Evolutionary conservation across 1,140 invertebrate species (phyloP), one percentile per base, ranked within the genome.

Genomic region (Hesperophylax magnus): DNA sequence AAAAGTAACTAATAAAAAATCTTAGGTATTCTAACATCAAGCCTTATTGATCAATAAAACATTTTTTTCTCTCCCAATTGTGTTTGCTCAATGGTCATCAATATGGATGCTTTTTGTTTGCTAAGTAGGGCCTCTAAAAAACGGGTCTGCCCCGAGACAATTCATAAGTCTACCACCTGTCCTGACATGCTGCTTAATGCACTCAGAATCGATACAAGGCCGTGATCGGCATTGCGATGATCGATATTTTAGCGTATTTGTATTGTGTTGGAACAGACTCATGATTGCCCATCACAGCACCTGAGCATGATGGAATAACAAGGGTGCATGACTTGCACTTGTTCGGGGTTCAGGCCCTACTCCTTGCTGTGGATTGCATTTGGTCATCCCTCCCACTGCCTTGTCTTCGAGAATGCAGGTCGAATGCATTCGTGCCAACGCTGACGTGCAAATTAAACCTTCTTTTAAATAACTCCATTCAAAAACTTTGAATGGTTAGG

Each of bases 91-190:
- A 76, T 78, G 71, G 75, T 76, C 81, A 80, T 82, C 78, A 79
- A 82, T 82, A 80, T 80, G 63, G 58, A 80, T 79, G 81, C 74
- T 82, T 83, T 83, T 83, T 83, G 82, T 83, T 83, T 80, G 82
- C 79, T 83, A 83, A 83, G 82, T 83, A 83, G 82, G 82, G 27
- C n/a, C 39, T 24, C 65, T 83, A 83, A 83, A 83, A 82, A 83
- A 80, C 71, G 18, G 71, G 71, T 47, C 20, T 56, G 71, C 20
- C 47, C 56, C 58, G 53, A 27, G 18, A 22, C 74, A 31, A 17
- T 76, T 67, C 54, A 60, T 67, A 74, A 56, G 75, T 83, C 77
- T 83, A 75, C 80, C 82, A 83, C 82, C 82, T 83, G 82, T 80
- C 75, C 76, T n/a, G 76, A 79, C 82, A 83, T 82, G 77, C 79